Base-by-base conservation (phyloP, 2,113 vertebrate species). In the Chaenogobius annularis region DNA sequence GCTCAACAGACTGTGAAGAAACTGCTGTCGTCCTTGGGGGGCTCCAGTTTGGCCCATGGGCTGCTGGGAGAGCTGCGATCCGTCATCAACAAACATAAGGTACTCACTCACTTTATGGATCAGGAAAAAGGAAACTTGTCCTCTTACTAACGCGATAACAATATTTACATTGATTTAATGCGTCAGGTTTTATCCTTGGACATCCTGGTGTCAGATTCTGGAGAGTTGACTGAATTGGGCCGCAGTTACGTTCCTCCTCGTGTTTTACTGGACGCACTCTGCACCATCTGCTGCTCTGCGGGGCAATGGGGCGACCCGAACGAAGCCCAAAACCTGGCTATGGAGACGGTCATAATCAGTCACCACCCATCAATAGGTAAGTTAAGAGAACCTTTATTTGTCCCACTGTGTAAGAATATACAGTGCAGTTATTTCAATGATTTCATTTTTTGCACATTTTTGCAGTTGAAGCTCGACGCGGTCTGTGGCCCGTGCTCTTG, bases 331-430 rank as follows among this genome's bases (percentile, higher is more conserved):
- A 94, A 93, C 15, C 85, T 99, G 83, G 97, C 96, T 8, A 89
- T 94, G 88, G 95, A 97, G 77, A 93, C 94, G 82, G 90, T 99
- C 70, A 89, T 98, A 48, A 83, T 97, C 70, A 91, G 94, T 58
- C 96, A 97, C 73, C 98, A 99, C 80, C 96, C 96, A 0, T 98
- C 96, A 31, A 88, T 99, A 82, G 95, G 98, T 99, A 14, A 43
- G 37, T 7, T 40, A 7, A 6, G 37, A 40, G 5, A 9, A 3
- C 3, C 8, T 5, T 40, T 40, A 40, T 59, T 40, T 40, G 37
- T 40, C 3, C 37, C 37, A 40, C 37, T 3, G 37, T 40, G 37
- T 40, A 40, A 40, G 37, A 40, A 40, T 40, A 40, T 40, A 40
- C 37, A 20, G 20, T 12, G 20, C 22, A 26, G 23, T 58, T 10